A percentile compares a stretch with the other conserved stretches of the same genome.
Evolutionary conservation across 2,888 invertebrate genomes (phyloP).

Genomic region (Chalcosyrphus nemorum): DNA sequence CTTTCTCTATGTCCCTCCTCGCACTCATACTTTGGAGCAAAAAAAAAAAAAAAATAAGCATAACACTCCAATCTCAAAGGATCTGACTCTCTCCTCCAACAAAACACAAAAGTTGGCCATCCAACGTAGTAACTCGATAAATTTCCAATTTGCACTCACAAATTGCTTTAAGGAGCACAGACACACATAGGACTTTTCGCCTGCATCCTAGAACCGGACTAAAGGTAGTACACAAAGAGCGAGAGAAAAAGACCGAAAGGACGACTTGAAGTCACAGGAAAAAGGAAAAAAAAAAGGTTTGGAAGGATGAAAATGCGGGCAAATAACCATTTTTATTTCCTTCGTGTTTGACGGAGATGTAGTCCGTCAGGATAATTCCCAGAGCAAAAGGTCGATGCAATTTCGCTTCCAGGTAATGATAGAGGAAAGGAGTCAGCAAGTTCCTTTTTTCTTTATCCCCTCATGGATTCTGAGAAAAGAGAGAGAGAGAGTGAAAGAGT

Average conservation of each 20-base stretch:
- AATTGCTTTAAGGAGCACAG: constrained; percentile 60
- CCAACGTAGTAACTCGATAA: constrained; percentile 62
- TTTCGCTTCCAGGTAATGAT: constrained; percentile 42
- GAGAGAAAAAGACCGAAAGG: not conserved
- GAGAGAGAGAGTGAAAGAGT: not conserved
- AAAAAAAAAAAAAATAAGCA: too few species aligned
- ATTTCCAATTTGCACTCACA: constrained; percentile 68
- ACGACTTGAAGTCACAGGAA: not conserved
- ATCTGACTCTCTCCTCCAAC: too few species aligned
- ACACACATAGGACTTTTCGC: constrained; percentile 4
- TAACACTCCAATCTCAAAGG: constrained; percentile 37
- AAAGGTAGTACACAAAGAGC: too few species aligned
- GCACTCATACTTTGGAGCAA: not conserved
- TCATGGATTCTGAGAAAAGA: not conserved
- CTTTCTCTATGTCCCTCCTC: not conserved
- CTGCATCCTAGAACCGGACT: constrained; percentile 2
- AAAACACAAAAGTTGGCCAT: constrained; percentile 60
- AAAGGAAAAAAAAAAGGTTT: too few species aligned
- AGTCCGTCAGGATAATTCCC: constrained; percentile 42
- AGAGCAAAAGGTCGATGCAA: constrained; percentile 20
- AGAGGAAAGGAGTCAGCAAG: constrained; percentile 18
- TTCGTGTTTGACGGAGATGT: constrained; percentile 31
- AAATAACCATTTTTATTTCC: constrained; percentile 28
- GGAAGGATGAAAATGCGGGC: not conserved
- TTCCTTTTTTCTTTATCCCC: constrained; percentile 9